Conservation (phyloP, 2,113 vertebrate species). For the Sapayoa aenigma region DNA sequence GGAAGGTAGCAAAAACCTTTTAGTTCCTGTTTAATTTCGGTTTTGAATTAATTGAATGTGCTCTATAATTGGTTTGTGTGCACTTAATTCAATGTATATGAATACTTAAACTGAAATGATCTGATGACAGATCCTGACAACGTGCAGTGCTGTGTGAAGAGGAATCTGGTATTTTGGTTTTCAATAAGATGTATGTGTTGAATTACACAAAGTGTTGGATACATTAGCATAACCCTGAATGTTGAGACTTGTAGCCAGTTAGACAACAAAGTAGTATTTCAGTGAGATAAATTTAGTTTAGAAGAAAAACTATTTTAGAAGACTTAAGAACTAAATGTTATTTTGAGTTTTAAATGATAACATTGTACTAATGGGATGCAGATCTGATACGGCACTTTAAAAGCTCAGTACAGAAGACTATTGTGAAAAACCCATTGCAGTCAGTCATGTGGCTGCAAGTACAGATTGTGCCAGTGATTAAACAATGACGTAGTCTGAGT, state of each 20-base stretch:
- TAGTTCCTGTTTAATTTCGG: neutral
- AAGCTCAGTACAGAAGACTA: neutral
- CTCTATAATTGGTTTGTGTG: neutral
- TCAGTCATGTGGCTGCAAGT: slow-evolving; percentile 2
- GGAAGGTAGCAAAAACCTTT: neutral
- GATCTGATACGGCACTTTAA: neutral
- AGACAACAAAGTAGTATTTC: neutral
- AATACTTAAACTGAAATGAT: neutral
- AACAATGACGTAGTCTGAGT: neutral
- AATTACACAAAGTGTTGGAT: neutral
- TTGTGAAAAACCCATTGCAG: neutral
- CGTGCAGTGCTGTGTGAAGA: neutral
- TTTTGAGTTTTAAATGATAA: neutral
- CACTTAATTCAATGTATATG: neutral
- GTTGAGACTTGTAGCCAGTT: neutral
- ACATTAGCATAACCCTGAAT: neutral
- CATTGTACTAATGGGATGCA: neutral
- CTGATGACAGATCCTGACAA: neutral
- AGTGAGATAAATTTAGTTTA: neutral
- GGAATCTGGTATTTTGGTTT: neutral
- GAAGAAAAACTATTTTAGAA: neutral
- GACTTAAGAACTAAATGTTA: neutral
- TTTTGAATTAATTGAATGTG: neutral
- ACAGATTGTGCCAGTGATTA: slow-evolving; percentile 20
- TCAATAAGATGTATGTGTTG: neutral